Base-by-base conservation (phyloP, 2,113 vertebrate genomes). In the Aspiorhynchus laticeps region DNA sequence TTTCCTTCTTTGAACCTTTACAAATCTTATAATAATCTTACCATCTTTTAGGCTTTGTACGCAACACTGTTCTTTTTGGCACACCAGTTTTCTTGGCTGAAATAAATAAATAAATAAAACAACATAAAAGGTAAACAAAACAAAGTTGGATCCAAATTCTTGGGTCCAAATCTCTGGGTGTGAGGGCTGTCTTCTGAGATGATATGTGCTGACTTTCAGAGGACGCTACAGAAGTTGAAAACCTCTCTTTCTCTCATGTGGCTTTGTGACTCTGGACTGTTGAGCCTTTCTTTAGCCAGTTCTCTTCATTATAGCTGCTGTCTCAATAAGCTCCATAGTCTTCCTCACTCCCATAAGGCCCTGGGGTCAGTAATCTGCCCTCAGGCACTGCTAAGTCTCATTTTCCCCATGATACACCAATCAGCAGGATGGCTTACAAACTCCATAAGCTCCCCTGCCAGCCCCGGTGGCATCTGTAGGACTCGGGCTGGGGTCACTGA, bases 231-330 rank as follows among this genome's bases (percentile, higher is more conserved):
- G 71, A 74, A 41, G 19, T 41, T 73, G 11, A 67, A 48, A 76
- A 48, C n/a, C n/a, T 77, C 24, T 76, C n/a, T 77, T 6, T 43
- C 3, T 76, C 67, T 71, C 67, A 10, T 69, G 71, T 71, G 19
- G 15, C 21, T n/a, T 3, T 43, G 38, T 76, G 41, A 76, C 41
- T 75, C 21, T n/a, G 41, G 2, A 19, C 71, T n/a, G 73, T 10
- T 75, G 21, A 14, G 36, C 21, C 21, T 41, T 74, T 1, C 36
- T 74, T 19, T 41, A 24, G 19, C 38, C 73, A n/a, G 38, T 78
- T 48, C 26, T 78, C 26, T 33, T 78, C 75, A 53, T 78, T 78
- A 78, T 75, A 46, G 46, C 43, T 26, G 74, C 74, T 17, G 41
- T 76, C 6, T 46, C 73, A 8, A 76, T 73, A 73, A 12, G 36